Percentiles rank a stretch among this genome's conserved stretches.
Evolutionary conservation across 1,140 invertebrate species (phyloP).

Genomic region (Trypoxylus dichotomus): DNA sequence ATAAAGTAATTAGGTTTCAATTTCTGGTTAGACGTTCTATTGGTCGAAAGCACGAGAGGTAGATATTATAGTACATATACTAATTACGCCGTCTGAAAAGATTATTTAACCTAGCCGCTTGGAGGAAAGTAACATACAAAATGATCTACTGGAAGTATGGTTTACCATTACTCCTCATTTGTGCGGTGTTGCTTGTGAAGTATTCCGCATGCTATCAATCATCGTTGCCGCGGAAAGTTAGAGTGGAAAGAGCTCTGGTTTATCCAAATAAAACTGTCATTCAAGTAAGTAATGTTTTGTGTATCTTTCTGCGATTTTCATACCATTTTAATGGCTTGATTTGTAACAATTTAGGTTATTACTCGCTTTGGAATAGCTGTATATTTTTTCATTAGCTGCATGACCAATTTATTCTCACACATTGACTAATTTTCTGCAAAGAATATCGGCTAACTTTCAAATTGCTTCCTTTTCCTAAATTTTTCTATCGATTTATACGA

Average conservation of each 20-base stretch:
- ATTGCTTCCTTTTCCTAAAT: no score
- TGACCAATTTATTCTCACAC: no score
- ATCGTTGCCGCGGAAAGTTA: background rate
- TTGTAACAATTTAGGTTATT: no score
- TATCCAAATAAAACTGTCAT: background rate
- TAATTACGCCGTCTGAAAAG: background rate
- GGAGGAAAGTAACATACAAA: background rate
- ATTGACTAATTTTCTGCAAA: no score
- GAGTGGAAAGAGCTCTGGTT: slow-evolving; percentile 11
- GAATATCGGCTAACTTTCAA: no score
- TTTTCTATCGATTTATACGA: no score
- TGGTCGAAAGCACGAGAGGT: background rate
- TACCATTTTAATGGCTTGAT: no score
- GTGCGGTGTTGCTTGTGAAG: background rate
- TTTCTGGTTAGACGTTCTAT: background rate
- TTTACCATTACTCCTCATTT: background rate
- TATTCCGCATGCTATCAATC: background rate
- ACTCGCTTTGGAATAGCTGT: no score
- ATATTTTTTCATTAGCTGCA: no score
- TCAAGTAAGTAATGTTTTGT: background rate
- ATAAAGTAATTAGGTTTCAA: background rate
- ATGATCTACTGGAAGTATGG: background rate
- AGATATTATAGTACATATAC: background rate
- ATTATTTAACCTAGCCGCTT: background rate
- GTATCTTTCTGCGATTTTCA: background rate